A percentile compares a stretch with the other conserved stretches of the same genome.
Evolutionary conservation across 2,113 vertebrate species (phyloP).

Genomic region (Oreochromis spilurus): DNA sequence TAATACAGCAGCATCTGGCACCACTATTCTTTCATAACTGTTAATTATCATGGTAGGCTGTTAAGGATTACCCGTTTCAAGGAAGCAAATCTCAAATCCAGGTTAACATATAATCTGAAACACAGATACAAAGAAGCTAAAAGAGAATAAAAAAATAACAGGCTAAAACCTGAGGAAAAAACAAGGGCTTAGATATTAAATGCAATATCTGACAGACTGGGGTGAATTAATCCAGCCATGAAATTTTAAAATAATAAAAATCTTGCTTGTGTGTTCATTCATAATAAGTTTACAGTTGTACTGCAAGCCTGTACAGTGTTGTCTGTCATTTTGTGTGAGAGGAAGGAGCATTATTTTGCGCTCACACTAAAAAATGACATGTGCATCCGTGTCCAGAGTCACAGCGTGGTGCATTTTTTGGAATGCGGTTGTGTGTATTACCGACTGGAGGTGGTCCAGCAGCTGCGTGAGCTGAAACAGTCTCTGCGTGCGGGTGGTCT

Average conservation of each 20-base stretch:
- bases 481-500: slow-evolving; percentile 85
- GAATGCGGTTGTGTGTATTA: slow-evolving; percentile 62
- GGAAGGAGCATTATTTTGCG: background rate
- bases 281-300: background rate
- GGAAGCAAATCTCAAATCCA: background rate
- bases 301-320: background rate
- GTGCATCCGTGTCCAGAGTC: background rate
- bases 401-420: background rate
- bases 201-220: background rate
- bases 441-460: slow-evolving; percentile 92
- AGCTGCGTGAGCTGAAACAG: slow-evolving; percentile 96
- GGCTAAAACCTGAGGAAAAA: background rate
- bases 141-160: background rate
- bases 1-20: background rate
- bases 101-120: background rate
- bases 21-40: background rate
- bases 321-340: background rate
- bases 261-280: background rate
- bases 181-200: background rate
- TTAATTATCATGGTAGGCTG: background rate
- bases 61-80: background rate
- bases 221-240: background rate
- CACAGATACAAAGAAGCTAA: background rate
- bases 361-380: background rate
- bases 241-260: background rate